Base-by-base conservation (phyloP, 2,113 vertebrate genomes). In the Mormoops blainvillei region DNA sequence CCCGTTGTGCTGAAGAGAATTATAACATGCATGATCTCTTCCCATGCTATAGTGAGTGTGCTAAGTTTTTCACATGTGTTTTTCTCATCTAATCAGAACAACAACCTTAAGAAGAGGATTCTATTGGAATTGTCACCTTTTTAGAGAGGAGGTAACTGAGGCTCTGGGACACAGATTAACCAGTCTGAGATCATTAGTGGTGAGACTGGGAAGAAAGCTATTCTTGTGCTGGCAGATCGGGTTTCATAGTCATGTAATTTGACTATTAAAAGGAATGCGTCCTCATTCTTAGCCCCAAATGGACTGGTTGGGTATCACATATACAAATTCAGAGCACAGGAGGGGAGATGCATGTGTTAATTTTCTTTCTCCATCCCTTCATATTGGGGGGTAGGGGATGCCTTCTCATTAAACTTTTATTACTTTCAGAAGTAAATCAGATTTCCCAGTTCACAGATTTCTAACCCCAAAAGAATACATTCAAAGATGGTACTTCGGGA, bases 391-490 rank as follows among this genome's bases (percentile, higher is more conserved):
- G 33, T 19, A 9, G 8, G 5, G 20, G 14, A n/a, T 77, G 5
- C 14, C 14, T 95, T 86, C 43, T 76, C 81, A 54, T 67, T 89
- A 41, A 31, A 78, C 2, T 80, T 91, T 56, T 43, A 71, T 74
- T 84, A 67, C 28, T 33, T 33, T 85, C 58, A 77, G 52, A 38
- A 73, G 7, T 92, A 95, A 93, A 82, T 26, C 77, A 92, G 48
- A 88, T 52, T 56, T 77, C 18, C 63, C 54, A 73, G 19, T 81
- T 91, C 81, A 63, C 26, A 94, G 80, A 96, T 82, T 65, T 52
- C 87, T 92, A 95, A 90, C 33, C 48, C 71, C n/a, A 88, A 92
- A 96, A 77, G 82, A 92, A 50, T 16, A 38, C 28, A 81, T 91
- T 36, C 36, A 48, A 87, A 91, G 54, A 52, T 52, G 41, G 6